Evolutionary conservation across 1,140 invertebrate genomes (phyloP).

Genomic region (Cotesia glomerata): DNA sequence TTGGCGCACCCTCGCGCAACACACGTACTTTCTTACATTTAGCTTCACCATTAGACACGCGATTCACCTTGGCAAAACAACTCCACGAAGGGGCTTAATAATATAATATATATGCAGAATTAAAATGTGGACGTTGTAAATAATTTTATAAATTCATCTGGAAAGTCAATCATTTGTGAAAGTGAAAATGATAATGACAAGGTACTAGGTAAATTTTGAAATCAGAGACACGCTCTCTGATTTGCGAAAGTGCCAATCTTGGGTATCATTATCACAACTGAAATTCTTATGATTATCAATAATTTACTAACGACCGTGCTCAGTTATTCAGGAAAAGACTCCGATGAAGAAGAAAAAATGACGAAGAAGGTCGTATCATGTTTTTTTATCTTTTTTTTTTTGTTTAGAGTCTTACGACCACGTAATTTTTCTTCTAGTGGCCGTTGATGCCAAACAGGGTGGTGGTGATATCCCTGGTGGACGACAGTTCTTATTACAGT

Average conservation of each 20-base stretch:
- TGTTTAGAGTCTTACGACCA: background rate
- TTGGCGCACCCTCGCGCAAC: constrained; percentile 23
- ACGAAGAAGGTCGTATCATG: background rate
- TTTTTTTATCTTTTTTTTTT: background rate
- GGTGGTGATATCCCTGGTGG: too few species aligned
- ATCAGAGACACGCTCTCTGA: constrained; percentile 12
- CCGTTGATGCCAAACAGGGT: background rate
- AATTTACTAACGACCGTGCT: constrained; percentile 1
- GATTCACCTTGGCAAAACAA: background rate
- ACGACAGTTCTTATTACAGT: background rate
- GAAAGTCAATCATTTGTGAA: constrained; percentile 17
- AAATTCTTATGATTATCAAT: constrained; percentile 30
- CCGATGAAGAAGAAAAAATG: too few species aligned
- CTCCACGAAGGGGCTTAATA: background rate
- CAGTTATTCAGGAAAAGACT: too few species aligned
- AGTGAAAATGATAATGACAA: constrained; percentile 33
- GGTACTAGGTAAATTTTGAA: constrained; percentile 3
- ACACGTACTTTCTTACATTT: background rate
- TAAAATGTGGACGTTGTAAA: background rate
- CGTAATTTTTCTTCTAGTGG: background rate
- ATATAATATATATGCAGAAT: background rate
- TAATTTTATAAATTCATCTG: constrained; percentile 24
- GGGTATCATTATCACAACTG: constrained; percentile 16
- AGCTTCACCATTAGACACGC: constrained; percentile 10
- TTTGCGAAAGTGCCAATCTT: constrained; percentile 13